Percentiles rank a stretch among this genome's conserved stretches.
phyloP scores from a whole-genome alignment of 2,888 invertebrate genomes.

The Periphyllus acericola region DNA sequence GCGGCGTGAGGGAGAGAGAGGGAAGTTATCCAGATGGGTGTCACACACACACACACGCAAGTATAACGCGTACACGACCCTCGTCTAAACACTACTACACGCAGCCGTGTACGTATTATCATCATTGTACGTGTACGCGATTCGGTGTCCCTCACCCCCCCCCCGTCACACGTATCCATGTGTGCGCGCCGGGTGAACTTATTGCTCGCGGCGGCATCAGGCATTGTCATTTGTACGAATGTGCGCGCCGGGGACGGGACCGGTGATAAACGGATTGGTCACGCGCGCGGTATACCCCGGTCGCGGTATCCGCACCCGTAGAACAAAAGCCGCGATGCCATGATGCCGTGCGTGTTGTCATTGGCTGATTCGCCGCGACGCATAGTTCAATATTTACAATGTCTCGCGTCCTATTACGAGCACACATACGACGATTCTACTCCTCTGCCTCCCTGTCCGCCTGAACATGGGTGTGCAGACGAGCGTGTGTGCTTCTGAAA shows the following conservation, averaged over 20 bases:
- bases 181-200: constrained; percentile 33
- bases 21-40: constrained; percentile 45
- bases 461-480: background rate
- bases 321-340: too few relatives aligned
- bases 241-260: constrained; percentile 47
- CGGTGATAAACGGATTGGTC: constrained; percentile 58
- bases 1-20: background rate
- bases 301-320: constrained; percentile 3
- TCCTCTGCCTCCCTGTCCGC: too few relatives aligned
- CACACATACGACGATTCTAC: background rate
- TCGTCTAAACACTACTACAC: background rate
- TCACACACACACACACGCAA: background rate
- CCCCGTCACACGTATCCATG: constrained; percentile 14
- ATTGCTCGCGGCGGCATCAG: constrained; percentile 37
- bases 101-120: background rate
- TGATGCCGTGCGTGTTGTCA: constrained; percentile 52
- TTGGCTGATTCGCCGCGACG: constrained; percentile 58
- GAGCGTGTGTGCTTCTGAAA: constrained; percentile 6
- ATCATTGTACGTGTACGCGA: background rate
- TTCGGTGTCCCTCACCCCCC: too few relatives aligned
- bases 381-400: constrained; percentile 60
- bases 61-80: background rate
- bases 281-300: constrained; percentile 40
- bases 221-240: constrained; percentile 34
- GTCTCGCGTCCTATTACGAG: constrained; percentile 12